Base-by-base conservation (phyloP, 2,888 invertebrate genomes). In the Conchocele bisecta region DNA sequence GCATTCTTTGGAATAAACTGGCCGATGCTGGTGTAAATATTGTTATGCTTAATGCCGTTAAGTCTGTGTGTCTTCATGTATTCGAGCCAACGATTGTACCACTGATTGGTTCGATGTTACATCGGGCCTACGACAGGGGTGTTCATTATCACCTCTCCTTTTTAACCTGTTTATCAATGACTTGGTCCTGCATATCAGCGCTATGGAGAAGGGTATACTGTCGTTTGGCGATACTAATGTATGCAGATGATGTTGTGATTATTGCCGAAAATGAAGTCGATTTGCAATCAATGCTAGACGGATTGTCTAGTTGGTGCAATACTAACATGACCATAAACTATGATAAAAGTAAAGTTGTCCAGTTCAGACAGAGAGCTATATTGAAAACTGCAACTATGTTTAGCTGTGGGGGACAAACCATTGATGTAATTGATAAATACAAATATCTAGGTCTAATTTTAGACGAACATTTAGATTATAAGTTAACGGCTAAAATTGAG, bases 81-180 rank as follows among this genome's bases (percentile, higher is more conserved):
- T 39, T 1, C 2, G 57, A 26, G 7, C 51, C 26, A 51, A 66
- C 28, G 51, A 41, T 28, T n/a, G 22, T 7, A 28, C 9, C 15
- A 53, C 42, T 13, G 33, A 57, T 20, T 59, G 59, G 46, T 66
- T 66, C 28, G 17, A 59, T 29, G 66, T 59, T 17, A 24, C 31
- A 6, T 13, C 53, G 26, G 59, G 66, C 22, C 28, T 66, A 37
- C 26, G 44, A 20, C 51, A 66, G 31, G 59, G 66, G 7, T 66
- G 58, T 35, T 17, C 44, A 5, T 33, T 66, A 29, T 66, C 66
- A 20, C 65, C 65, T 1, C 13, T 58, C 0, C 29, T 65, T 7
- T 60, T 60, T 33, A 68, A 51, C 41, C 11, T 60, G 6, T 68
- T 35, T 22, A 60, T 60, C 4, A 59, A 68, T 68, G 68, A 68